Evolutionary conservation across 2,797 vertebrate genomes (phyloP), one percentile per base, ranked within the genome.

Genomic region (Eulemur albifrons): DNA sequence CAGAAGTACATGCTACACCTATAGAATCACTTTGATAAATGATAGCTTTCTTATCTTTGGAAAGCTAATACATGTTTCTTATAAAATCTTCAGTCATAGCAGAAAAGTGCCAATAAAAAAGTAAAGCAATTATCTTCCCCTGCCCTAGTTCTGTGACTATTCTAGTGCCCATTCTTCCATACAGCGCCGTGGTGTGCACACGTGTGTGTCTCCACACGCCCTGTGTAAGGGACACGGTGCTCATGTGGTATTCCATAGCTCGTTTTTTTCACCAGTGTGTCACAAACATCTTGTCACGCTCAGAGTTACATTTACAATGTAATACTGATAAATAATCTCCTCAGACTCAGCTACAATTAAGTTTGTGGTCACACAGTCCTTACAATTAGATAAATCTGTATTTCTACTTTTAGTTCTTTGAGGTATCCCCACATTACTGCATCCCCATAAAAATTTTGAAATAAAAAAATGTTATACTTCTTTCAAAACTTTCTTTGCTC

Each of bases 131-230:
- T 50, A 4, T 43, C 12, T 40, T 54, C 25, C 18, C 7, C 20
- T 10, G 2, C 5, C 7, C 2, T 43, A 4, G 21, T 43, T 70
- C 77, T 25, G 1, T 48, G n/a, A 35, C 15, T 23, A 9, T 50
- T 52, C 57, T 43, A 32, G 5, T 30, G 27, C 27, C 61, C 50
- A 13, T 75, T 30, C 27, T 48, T 43, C 69, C 7, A 5, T 10
- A 40, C 3, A 2, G 4, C 2, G 0, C 18, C 25, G 1, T 40
- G 5, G 0, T 65, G 2, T 40, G 5, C 30, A 5, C 4, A 2
- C 1, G 6, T 52, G 35, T 48, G 5, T 25, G 2, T 35, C 30
- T 61, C 17, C 35, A 13, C 2, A 5, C 0, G 8, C 52, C 27
- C 35, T 35, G 6, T 48, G 43, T 12, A 7, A 84, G n/a, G 11